Percentiles rank a stretch among this genome's conserved stretches.
Conservation (phyloP, 2,113 vertebrate genomes). For the Nymphicus hollandicus region DNA sequence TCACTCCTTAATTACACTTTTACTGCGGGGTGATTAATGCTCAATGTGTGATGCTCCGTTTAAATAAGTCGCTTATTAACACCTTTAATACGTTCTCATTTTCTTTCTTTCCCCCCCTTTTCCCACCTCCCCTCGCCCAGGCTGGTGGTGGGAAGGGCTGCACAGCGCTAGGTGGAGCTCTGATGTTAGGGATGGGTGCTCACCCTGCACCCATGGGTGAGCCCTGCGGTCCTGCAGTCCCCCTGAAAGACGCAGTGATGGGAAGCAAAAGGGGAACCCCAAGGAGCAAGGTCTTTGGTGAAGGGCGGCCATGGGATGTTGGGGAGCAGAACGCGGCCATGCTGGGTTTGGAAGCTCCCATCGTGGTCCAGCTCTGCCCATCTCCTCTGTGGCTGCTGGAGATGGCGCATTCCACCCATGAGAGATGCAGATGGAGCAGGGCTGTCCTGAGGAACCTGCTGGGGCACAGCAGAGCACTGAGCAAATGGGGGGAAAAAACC, state of each 20-base stretch:
- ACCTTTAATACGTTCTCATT: slow-evolving; percentile 67
- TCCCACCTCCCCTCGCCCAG: neutral
- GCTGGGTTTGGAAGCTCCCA: neutral
- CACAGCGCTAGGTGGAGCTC: slow-evolving; percentile 71
- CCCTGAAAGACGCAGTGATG: neutral
- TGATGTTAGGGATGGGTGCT: neutral
- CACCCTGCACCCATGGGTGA: neutral
- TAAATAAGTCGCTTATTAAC: slow-evolving; percentile 67
- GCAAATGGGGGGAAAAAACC: accelerated
- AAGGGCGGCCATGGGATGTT: neutral
- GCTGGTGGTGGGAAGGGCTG: neutral
- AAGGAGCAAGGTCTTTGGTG: accelerated
- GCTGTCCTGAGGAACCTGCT: neutral
- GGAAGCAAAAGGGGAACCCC: accelerated
- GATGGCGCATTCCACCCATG: accelerated
- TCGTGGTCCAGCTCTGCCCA: accelerated
- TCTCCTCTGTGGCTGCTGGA: accelerated
- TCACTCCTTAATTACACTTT: slow-evolving; percentile 71
- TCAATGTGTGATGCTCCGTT: slow-evolving; percentile 70
- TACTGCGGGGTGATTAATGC: slow-evolving; percentile 71
- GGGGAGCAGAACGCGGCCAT: neutral
- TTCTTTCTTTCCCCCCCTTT: neutral
- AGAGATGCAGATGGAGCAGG: accelerated
- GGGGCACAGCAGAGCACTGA: accelerated
- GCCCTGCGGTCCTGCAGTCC: accelerated